These are phyloP conservation scores for Caenorhabditis inopinata DNA, from an alignment of 1,140 invertebrate genomes.

Conservation along the genomic window DNA sequence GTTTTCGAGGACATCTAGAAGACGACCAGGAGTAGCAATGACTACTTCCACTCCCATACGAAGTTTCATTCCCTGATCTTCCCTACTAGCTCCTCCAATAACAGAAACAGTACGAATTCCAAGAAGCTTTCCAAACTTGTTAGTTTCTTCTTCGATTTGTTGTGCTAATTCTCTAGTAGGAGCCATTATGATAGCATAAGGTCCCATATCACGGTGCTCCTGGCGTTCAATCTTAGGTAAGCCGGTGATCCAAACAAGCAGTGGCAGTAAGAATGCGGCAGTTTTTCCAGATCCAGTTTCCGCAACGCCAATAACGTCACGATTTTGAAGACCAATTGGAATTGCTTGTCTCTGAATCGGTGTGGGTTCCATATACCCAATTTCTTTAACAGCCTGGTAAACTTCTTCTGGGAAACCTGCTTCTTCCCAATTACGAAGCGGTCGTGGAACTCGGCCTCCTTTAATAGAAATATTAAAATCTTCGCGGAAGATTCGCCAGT, in stretches of 20 bases:
- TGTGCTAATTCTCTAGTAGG: slow-evolving; percentile 98
- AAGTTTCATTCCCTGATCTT: slow-evolving; percentile 95
- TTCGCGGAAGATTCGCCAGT: slow-evolving; percentile 99
- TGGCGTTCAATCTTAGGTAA: slow-evolving; percentile 85
- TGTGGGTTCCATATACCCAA: slow-evolving; percentile 96
- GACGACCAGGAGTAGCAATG: slow-evolving; percentile 98
- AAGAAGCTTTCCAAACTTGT: slow-evolving; percentile 90
- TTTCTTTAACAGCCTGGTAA: slow-evolving; percentile 71
- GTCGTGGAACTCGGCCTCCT: slow-evolving; percentile 91
- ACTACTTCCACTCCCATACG: slow-evolving; percentile 95
- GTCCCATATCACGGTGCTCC: slow-evolving; percentile 80
- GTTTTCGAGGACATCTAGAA: slow-evolving; percentile 98
- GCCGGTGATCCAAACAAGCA: slow-evolving; percentile 95
- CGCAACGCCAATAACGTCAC: slow-evolving; percentile 98
- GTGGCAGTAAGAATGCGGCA: slow-evolving; percentile 92
- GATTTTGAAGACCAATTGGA: slow-evolving; percentile 93
- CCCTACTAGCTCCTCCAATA: slow-evolving; percentile 92
- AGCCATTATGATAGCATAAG: slow-evolving; percentile 96
- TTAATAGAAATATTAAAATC: slow-evolving; percentile 99
- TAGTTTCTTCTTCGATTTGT: slow-evolving; percentile 98
- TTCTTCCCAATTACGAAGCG: slow-evolving; percentile 91
- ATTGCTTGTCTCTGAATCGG: slow-evolving; percentile 99
- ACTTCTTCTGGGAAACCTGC: slow-evolving; percentile 86
- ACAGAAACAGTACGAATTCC: slow-evolving; percentile 95
- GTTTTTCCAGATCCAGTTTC: slow-evolving; percentile 99